Evolutionary conservation across 2,888 invertebrate genomes (phyloP).

Genomic region (Cyaniris semiargus): DNA sequence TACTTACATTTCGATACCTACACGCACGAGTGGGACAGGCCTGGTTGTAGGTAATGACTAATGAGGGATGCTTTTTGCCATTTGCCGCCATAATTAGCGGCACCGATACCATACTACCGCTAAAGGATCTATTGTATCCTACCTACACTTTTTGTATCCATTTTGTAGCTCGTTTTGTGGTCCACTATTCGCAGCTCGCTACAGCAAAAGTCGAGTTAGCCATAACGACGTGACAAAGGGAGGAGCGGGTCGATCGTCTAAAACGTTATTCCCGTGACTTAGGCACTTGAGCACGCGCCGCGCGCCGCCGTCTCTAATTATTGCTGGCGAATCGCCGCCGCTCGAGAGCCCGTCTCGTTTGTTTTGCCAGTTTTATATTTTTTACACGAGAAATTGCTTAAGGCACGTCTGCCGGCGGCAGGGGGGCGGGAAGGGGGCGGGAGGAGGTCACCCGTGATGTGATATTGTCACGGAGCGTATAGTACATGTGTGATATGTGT

Average conservation of each 20-base stretch:
- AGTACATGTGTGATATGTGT: background rate
- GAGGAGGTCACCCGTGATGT: background rate
- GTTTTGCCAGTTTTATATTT: constrained; percentile 40
- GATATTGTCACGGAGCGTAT: constrained; percentile 13
- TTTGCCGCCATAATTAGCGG: too few relatives aligned
- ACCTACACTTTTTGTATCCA: too few relatives aligned
- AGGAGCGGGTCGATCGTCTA: constrained; percentile 36
- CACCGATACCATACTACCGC: too few relatives aligned
- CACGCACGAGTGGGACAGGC: too few relatives aligned
- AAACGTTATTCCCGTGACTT: constrained; percentile 44
- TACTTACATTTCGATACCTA: too few relatives aligned
- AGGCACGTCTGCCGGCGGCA: constrained; percentile 28
- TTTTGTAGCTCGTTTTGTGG: background rate
- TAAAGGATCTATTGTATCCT: too few relatives aligned
- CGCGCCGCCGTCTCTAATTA: constrained; percentile 51
- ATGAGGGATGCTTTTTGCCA: too few relatives aligned
- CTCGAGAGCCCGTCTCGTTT: constrained; percentile 42
- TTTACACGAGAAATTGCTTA: constrained; percentile 35
- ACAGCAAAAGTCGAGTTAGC: background rate
- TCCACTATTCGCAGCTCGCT: background rate
- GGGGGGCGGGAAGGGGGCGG: background rate
- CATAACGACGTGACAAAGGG: constrained; percentile 13
- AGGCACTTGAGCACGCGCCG: constrained; percentile 55
- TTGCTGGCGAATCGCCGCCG: constrained; percentile 45
- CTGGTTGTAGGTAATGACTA: too few relatives aligned